Evolutionary conservation across 1,140 invertebrate species (phyloP).

Genomic region (Zaprionus ghesquierei): DNA sequence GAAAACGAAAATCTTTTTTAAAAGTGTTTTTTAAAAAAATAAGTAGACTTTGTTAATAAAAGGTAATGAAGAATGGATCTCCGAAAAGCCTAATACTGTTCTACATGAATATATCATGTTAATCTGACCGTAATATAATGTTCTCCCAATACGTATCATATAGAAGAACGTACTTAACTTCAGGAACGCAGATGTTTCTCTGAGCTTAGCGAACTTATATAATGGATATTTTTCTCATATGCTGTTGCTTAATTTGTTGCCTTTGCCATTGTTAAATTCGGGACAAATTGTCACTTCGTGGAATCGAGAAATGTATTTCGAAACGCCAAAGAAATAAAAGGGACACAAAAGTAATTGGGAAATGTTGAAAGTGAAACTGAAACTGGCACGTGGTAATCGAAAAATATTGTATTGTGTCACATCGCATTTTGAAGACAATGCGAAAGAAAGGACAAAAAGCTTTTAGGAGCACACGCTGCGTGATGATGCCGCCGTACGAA

Average conservation of each 20-base stretch:
- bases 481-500: background rate
- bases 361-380: background rate
- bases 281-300: background rate
- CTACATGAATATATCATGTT: no score
- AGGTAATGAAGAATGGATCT: no score
- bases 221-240: background rate
- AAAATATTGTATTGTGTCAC: conserved; percentile 8
- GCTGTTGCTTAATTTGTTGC: background rate
- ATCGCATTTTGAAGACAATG: conserved; percentile 3
- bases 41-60: no score
- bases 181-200: background rate
- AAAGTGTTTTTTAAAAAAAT: no score
- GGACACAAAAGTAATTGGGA: background rate
- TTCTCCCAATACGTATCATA: no score
- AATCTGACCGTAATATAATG: no score
- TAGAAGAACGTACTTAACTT: no score
- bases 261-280: background rate
- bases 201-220: background rate
- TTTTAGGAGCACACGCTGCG: background rate
- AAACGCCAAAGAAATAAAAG: background rate
- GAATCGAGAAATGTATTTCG: background rate
- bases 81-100: no score
- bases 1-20: no score
- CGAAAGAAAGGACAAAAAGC: background rate
- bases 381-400: conserved; percentile 5